These are phyloP conservation scores for Mus minutoides DNA, from an alignment of 2,797 vertebrate genomes.

Conservation along the genomic window DNA sequence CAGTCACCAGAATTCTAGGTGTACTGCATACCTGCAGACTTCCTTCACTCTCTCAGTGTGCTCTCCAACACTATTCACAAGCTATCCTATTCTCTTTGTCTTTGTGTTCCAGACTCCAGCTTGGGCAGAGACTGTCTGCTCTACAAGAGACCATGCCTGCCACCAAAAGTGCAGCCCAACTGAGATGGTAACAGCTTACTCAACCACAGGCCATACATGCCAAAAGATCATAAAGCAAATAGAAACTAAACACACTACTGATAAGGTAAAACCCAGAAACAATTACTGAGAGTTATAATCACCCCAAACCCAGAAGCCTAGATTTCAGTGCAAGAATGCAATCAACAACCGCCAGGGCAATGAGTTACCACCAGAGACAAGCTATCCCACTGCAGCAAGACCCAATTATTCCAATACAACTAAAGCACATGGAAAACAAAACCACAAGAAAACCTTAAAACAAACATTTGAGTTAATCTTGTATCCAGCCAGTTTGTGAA, in stretches of 20 bases:
- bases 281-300: not conserved
- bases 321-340: not conserved
- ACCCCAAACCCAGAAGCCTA: not conserved
- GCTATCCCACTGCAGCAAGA: not conserved
- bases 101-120: not conserved
- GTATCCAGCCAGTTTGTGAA: not conserved
- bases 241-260: not conserved
- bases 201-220: not conserved
- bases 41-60: not conserved
- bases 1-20: not conserved
- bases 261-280: not conserved
- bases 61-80: not conserved
- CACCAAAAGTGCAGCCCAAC: not conserved
- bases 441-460: not conserved
- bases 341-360: not conserved
- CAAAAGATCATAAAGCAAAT: not conserved
- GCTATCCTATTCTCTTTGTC: not conserved
- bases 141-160: too few relatives aligned
- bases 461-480: not conserved
- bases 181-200: not conserved
- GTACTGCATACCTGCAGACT: not conserved
- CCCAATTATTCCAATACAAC: not conserved
- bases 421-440: not conserved
- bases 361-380: not conserved
- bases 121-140: too few relatives aligned